These are phyloP conservation scores for Rhincodon typus DNA, from an alignment of 2,797 vertebrate genomes.

Conservation along the genomic window DNA sequence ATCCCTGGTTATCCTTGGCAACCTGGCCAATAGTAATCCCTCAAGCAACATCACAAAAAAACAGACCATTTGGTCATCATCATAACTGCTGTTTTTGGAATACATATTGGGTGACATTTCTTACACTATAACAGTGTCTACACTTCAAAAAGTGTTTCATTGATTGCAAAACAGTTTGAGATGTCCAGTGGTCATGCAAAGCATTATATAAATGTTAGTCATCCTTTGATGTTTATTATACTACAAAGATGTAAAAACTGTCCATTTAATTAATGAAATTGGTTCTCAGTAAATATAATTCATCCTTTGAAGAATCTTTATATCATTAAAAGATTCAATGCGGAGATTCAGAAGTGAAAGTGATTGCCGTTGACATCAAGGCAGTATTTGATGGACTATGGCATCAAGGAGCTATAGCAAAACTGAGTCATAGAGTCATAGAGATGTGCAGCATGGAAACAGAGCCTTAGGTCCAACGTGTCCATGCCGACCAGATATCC, in stretches of 20 bases:
- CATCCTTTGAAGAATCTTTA: neutral
- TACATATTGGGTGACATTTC: neutral
- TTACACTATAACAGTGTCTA: neutral
- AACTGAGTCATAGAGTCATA: too few relatives aligned
- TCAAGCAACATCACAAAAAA: neutral
- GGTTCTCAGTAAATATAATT: neutral
- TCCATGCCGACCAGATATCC: too few relatives aligned
- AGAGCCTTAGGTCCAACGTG: too few relatives aligned
- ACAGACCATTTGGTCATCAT: too few relatives aligned
- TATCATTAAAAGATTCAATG: neutral
- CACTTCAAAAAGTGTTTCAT: neutral
- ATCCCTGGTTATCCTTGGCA: too few relatives aligned
- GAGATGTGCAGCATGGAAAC: too few relatives aligned
- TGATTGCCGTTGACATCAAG: neutral
- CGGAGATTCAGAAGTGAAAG: neutral
- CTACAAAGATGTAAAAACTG: neutral
- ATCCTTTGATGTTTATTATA: neutral
- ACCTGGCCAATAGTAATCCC: neutral
- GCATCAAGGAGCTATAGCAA: too few relatives aligned
- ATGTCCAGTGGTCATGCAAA: neutral
- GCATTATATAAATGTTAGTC: neutral
- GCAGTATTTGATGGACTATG: neutral
- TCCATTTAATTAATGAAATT: neutral
- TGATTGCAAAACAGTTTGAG: neutral
- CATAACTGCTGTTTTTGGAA: neutral